Conservation (phyloP, 2,888 invertebrate species). For the Tridacna gigas region DNA sequence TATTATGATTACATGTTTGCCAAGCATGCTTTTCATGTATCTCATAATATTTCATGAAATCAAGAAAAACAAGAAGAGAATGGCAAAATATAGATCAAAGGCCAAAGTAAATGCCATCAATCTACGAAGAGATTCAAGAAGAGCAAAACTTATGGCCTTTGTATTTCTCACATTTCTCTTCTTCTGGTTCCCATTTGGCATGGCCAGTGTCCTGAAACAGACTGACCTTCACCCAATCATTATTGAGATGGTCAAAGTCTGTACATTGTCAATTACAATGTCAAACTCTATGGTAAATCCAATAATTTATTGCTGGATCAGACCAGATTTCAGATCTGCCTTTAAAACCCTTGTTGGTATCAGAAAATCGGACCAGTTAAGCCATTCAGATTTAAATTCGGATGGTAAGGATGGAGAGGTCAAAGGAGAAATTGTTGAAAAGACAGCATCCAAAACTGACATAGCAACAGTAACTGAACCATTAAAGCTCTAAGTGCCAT, state of each 20-base stretch:
- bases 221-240: slow-evolving; percentile 32
- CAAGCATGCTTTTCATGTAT: slow-evolving; percentile 44
- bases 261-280: slow-evolving; percentile 57
- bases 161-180: slow-evolving; percentile 66
- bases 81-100: slow-evolving; percentile 30
- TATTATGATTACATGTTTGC: slow-evolving; percentile 44
- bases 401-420: neutral
- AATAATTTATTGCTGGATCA: slow-evolving; percentile 50
- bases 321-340: slow-evolving; percentile 59
- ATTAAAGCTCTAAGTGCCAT: no score
- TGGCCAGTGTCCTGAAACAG: slow-evolving; percentile 60
- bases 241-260: slow-evolving; percentile 62
- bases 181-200: slow-evolving; percentile 70
- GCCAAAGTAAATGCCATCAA: neutral
- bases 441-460: no score
- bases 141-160: slow-evolving; percentile 58
- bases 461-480: no score
- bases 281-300: slow-evolving; percentile 38
- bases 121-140: slow-evolving; percentile 43
- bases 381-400: neutral
- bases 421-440: neutral
- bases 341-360: slow-evolving; percentile 39
- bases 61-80: slow-evolving; percentile 37
- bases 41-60: slow-evolving; percentile 57
- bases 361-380: neutral